Base-by-base conservation (phyloP, 2,797 vertebrate species). In the Chiropotes sagulatus region DNA sequence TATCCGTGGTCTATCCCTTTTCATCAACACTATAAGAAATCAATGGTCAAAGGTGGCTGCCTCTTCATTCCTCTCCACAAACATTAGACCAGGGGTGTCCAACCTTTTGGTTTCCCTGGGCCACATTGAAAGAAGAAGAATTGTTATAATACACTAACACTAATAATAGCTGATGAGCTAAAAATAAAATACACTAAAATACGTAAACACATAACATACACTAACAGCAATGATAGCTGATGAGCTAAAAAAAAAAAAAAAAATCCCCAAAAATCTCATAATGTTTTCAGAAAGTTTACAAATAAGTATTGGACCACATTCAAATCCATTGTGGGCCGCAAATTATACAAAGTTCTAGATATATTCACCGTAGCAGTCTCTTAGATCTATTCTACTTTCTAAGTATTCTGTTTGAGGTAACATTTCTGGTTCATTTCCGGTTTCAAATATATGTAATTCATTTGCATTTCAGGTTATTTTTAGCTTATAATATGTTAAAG, bases 381-480 rank as follows among this genome's bases (percentile, higher is more conserved):
- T 84, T 57, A 58, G 36, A 92, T 88, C 33, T 64, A 81, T 75
- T 96, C 28, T 19, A 64, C 39, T 61, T 88, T 33, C 87, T 39
- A n/a, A 20, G 8, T 50, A 48, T 13, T 88, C 78, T 90, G 46
- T 73, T 78, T 91, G 10, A 67, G 46, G 58, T 87, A 52, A 70
- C 7, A 41, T 14, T 84, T 72, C 50, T n/a, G 9, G n/a, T 92
- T 89, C 57, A 79, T 88, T 88, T 94, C 81, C n/a, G 70, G 14
- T 89, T 96, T 88, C 67, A 95, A 72, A 75, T 86, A 46, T 19
- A 8, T 83, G 28, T 46, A 48, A 46, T n/a, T 95, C 44, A 79
- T 79, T 93, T 96, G 33, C 20, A 94, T 72, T 89, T 96, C 30
- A 80, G 11, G 83, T 93, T 96, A 70, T 57, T 92, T 93, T 89